A percentile compares a stretch with the other conserved stretches of the same genome.
Conservation (phyloP, 2,797 vertebrate species). For the Neoniphon sammara region DNA sequence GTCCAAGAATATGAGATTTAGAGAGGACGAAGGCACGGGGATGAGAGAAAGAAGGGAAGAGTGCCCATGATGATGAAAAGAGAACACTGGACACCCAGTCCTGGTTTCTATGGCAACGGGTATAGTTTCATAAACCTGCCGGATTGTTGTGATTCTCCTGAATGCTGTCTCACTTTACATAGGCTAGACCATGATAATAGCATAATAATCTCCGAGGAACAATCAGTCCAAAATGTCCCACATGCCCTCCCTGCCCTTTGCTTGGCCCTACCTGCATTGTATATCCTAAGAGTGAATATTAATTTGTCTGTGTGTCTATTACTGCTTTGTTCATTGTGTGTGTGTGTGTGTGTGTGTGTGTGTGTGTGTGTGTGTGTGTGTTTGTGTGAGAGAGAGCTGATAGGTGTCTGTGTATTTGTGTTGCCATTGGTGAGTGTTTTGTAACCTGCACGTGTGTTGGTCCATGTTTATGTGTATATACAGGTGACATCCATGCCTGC, state of each 20-base stretch:
- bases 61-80: slow-evolving; percentile 68
- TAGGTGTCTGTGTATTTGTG: too few relatives aligned
- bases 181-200: background rate
- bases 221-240: background rate
- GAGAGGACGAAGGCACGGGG: slow-evolving; percentile 40
- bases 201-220: slow-evolving; percentile 14
- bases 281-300: background rate
- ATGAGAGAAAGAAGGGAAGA: slow-evolving; percentile 40
- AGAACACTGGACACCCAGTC: slow-evolving; percentile 57
- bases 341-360: background rate
- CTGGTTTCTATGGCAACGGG: slow-evolving; percentile 50
- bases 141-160: slow-evolving; percentile 30
- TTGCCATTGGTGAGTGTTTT: too few relatives aligned
- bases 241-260: background rate
- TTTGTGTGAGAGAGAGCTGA: too few relatives aligned
- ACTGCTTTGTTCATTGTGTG: background rate
- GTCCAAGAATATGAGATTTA: slow-evolving; percentile 13
- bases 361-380: background rate
- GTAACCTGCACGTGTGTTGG: too few relatives aligned
- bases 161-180: slow-evolving; percentile 32
- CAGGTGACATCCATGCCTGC: slow-evolving; percentile 16
- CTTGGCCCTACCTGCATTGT: background rate
- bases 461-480: background rate
- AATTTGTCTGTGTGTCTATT: background rate
- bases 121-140: slow-evolving; percentile 47